Evolutionary conservation across 2,797 vertebrate genomes (phyloP), one percentile per base, ranked within the genome.

Genomic region (Crenichthys baileyi): DNA sequence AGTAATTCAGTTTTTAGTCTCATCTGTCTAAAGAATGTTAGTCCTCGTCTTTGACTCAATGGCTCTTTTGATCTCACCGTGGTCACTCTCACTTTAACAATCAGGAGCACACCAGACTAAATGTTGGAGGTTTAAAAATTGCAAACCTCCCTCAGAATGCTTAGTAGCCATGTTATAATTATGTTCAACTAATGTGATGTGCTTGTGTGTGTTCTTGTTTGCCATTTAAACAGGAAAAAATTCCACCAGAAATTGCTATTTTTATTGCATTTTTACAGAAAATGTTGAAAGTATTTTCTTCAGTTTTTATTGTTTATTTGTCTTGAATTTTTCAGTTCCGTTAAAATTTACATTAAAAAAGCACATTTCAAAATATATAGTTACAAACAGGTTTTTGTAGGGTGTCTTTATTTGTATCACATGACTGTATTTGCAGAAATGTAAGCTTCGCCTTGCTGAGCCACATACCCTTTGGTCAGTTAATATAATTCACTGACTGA

Each of bases 401-500:
- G 26, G 9, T 2, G 2, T 65, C 3, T 0, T 41, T 55, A 24
- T 24, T 13, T 41, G 41, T 15, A n/a, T 44, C 24, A 15, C 22
- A 44, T 15, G 39, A 24, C 39, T 6, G 11, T n/a, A n/a, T 68
- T 68, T 44, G 63, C 18, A 65, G 31, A 22, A 5, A 51, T 1
- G 50, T 51, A 4, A 67, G 20, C 39, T 41, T 68, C 65, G 2
- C 11, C 65, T 44, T 68, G 39, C 24, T 67, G 22, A 67, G 41
- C 39, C 65, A n/a, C 20, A 67, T 15, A 6, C 65, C 13, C 39
- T 44, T 11, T n/a, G 39, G 65, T n/a, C 39, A 15, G 12, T 67
- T 68, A 41, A 44, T 44, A 68, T 44, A 41, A 44, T 44, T 24
- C 22, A 26, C 31, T 55, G 44, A 73, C 72, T 70, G 68, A 85